phyloP scores from a whole-genome alignment of 2,888 invertebrate species.

The Crematogaster levior region DNA sequence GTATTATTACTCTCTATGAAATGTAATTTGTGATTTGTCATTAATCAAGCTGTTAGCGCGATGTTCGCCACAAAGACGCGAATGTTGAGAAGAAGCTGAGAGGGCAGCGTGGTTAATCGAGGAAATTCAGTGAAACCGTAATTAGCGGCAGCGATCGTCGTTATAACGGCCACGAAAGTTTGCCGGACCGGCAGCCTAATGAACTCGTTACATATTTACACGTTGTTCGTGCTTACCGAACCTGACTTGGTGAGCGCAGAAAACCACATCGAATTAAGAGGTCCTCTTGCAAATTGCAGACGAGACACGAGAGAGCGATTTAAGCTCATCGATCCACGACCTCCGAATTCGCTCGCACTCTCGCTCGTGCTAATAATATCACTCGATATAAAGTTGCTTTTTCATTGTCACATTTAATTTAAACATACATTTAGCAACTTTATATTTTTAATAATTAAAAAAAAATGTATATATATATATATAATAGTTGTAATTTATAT shows the following conservation, averaged over 20 bases:
- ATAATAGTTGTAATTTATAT: no score
- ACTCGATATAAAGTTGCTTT: constrained; percentile 12
- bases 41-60: constrained; percentile 61
- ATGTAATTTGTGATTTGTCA: constrained; percentile 61
- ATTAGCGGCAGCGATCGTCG: constrained; percentile 69
- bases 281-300: constrained; percentile 74
- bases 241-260: constrained; percentile 63
- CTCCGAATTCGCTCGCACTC: constrained; percentile 70
- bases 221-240: constrained; percentile 72
- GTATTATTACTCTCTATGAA: constrained; percentile 39
- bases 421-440: not conserved
- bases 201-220: constrained; percentile 78
- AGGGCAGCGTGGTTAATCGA: constrained; percentile 63
- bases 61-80: constrained; percentile 56
- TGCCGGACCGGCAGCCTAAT: constrained; percentile 71
- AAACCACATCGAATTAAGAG: constrained; percentile 75
- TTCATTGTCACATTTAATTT: not conserved
- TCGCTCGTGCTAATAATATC: constrained; percentile 63
- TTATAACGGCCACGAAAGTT: constrained; percentile 74
- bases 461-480: no score
- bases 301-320: constrained; percentile 75
- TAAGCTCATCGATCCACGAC: constrained; percentile 73
- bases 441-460: not conserved
- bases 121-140: constrained; percentile 74
- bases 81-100: constrained; percentile 41